phyloP scores from a whole-genome alignment of 2,113 vertebrate species.

The Nanorana parkeri region DNA sequence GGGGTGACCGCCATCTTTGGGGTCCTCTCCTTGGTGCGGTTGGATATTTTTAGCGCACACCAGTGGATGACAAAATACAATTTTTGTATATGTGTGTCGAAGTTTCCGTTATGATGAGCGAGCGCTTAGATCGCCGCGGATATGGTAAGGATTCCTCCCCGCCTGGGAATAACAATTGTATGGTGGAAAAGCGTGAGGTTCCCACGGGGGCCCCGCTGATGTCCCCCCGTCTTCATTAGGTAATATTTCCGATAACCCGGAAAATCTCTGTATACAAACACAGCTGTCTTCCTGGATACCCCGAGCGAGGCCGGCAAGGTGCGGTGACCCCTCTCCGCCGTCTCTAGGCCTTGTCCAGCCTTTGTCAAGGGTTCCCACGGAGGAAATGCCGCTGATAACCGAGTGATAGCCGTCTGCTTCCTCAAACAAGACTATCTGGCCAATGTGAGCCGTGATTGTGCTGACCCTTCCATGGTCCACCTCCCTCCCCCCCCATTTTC shows the following conservation, averaged over 20 bases:
- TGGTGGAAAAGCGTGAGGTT: background rate
- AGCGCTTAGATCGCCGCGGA: too few species aligned
- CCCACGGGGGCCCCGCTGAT: background rate
- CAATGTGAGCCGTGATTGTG: too few species aligned
- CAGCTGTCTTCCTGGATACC: conserved; percentile 18
- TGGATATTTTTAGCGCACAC: too few species aligned
- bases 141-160: too few species aligned
- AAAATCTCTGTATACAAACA: background rate
- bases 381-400: background rate
- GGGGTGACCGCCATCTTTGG: too few species aligned
- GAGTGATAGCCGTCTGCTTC: conserved; percentile 9
- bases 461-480: too few species aligned
- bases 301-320: background rate
- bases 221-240: background rate
- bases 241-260: background rate
- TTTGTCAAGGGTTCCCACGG: background rate
- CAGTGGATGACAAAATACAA: too few species aligned
- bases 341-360: background rate
- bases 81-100: too few species aligned
- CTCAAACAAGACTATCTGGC: background rate
- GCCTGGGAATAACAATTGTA: too few species aligned
- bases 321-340: background rate
- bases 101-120: too few species aligned
- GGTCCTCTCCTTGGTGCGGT: too few species aligned
- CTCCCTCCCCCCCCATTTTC: too few species aligned